Evolutionary conservation across 2,888 invertebrate species (phyloP), one percentile per base, ranked within the genome.

Genomic region (Allygus modestus): DNA sequence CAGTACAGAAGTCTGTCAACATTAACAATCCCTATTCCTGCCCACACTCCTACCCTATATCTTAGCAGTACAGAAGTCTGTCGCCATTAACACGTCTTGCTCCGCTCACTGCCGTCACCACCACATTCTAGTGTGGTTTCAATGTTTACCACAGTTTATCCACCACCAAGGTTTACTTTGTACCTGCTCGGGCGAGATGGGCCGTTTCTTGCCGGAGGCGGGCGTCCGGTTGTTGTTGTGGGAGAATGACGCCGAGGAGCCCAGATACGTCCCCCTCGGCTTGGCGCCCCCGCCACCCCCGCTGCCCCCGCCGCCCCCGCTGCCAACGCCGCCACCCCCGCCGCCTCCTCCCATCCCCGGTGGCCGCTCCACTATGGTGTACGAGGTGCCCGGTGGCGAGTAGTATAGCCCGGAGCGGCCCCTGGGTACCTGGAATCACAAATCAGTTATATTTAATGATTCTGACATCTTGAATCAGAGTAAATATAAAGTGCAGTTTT

Each of bases 311-410:
- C 58, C 23, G 4, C 58, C 58, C 9, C 58, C 58, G 2, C 51
- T 17, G 26, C 58, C 26, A 26, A 20, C 58, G 7, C 58, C 58
- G 5, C 58, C 58, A 4, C 58, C 58, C 5, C 58, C 26, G 7
- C 58, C 58, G 1, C 65, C 65, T 0, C 65, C 65, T 1, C 65
- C 65, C 65, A 31, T 28, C 88, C 94, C 94, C 87, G 94, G 94
- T 86, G 95, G 95, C 86, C 96, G 92, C 91, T 97, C 97, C 89
- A 97, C 95, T 90, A 97, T 97, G 89, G 97, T 97, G 91, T 97
- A 97, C 85, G 96, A 96, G 87, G 97, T 97, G 86, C 97, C 97
- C 37, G 97, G 97, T 84, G 97, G 97, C 87, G 96, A 97, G 91
- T 96, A 97, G 91, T 97, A 97, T 46, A 88, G 85, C 41, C 88